Percentiles rank a stretch among this genome's conserved stretches.
phyloP scores from a whole-genome alignment of 2,888 invertebrate species.

The Drosophila pseudotalamancana region DNA sequence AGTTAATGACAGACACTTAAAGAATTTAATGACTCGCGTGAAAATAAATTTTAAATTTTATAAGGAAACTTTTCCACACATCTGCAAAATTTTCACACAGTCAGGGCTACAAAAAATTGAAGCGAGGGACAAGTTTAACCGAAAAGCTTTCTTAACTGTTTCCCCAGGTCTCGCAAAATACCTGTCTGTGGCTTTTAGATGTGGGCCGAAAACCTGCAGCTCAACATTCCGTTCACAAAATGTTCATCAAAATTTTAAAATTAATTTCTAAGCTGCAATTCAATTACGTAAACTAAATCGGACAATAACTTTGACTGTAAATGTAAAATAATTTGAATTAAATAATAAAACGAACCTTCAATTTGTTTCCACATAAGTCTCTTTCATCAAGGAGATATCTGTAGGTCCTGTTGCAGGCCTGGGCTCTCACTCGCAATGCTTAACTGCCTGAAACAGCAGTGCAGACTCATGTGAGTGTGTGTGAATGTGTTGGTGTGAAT shows the following conservation, averaged over 20 bases:
- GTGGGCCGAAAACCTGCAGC: too few relatives aligned
- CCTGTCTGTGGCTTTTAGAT: background rate
- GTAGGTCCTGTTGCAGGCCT: background rate
- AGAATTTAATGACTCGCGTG: conserved; percentile 68
- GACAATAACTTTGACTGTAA: too few relatives aligned
- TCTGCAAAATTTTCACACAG: conserved; percentile 33
- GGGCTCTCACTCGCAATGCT: too few relatives aligned
- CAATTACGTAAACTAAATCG: too few relatives aligned
- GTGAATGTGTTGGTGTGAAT: conserved; percentile 13
- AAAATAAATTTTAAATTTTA: conserved; percentile 74
- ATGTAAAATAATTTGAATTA: too few relatives aligned
- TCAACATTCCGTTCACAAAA: too few relatives aligned
- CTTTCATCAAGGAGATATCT: conserved; percentile 8
- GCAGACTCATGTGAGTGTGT: conserved; percentile 26
- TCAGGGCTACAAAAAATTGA: conserved; percentile 17
- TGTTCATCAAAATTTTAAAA: too few relatives aligned
- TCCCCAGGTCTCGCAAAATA: too few relatives aligned
- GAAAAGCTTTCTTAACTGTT: conserved; percentile 48
- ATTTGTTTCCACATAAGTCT: too few relatives aligned
- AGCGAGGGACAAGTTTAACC: conserved; percentile 23
- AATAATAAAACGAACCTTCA: too few relatives aligned
- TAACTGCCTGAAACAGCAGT: background rate
- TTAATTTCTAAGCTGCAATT: too few relatives aligned
- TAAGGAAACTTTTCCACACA: conserved; percentile 39
- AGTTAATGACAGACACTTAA: conserved; percentile 32